Conservation (phyloP, 1,140 invertebrate species). For the Ostrea edulis region DNA sequence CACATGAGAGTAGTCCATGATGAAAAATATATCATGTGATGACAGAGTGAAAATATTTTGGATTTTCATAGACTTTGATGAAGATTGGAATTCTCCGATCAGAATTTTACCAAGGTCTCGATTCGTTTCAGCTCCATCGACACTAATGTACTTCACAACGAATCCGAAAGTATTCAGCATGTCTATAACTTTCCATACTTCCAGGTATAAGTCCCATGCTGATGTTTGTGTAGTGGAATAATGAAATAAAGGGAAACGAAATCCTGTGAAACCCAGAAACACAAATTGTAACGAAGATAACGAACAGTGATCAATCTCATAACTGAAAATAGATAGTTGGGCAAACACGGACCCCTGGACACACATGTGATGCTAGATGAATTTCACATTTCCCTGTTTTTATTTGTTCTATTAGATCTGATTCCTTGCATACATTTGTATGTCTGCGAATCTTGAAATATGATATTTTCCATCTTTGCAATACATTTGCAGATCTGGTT, state of each 20-base stretch:
- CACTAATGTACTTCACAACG: constrained; percentile 22
- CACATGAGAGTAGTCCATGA: constrained; percentile 49
- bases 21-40: constrained; percentile 40
- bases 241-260: constrained; percentile 56
- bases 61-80: constrained; percentile 29
- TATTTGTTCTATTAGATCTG: background rate
- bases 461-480: background rate
- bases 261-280: constrained; percentile 53
- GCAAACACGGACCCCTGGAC: too few relatives aligned
- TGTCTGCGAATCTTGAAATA: background rate
- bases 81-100: constrained; percentile 26
- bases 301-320: too few relatives aligned
- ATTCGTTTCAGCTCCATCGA: constrained; percentile 54
- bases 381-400: background rate
- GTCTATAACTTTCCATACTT: constrained; percentile 53
- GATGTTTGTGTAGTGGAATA: constrained; percentile 45
- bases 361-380: constrained; percentile 31
- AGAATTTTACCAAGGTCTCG: constrained; percentile 48
- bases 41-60: constrained; percentile 39
- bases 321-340: too few relatives aligned
- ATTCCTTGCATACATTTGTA: background rate
- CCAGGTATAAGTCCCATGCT: constrained; percentile 47
- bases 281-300: constrained; percentile 46
- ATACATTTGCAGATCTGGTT: background rate
- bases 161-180: constrained; percentile 45